Base-by-base conservation (phyloP, 2,888 invertebrate genomes). In the Cataglyphis rosenhaueri region DNA sequence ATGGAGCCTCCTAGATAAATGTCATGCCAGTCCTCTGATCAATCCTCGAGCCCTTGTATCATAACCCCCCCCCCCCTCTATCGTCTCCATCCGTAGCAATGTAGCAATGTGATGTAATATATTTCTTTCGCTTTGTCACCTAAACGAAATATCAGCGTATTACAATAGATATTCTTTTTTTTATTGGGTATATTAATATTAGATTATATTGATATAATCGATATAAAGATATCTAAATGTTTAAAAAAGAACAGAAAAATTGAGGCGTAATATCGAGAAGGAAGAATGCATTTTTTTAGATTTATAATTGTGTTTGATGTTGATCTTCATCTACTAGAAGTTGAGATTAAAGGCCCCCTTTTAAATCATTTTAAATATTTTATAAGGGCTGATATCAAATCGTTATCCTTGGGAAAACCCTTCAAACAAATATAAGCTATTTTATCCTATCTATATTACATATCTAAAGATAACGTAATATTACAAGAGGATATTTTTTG, bases 1-100 rank as follows among this genome's bases (percentile, higher is more conserved):
- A 85, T 79, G 81, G 84, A 86, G 84, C 83, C 84, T 73, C 70
- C 82, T 84, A 86, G 90, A 92, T 91, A 90, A 92, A 92, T 91
- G 90, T 87, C 82, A 88, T 86, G 87, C 83, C 91, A 87, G 81
- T 71, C 82, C 70, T 79, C 86, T 89, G 90, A 92, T 92, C 92
- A 91, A 92, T 92, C 87, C 88, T 61, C 76, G 52, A 74, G 84
- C 44, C 65, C 59, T 78, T 62, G 71, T 70, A 57, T 68, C 59
- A 59, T 62, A 68, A 52, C 21, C 21, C 21, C 21, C 21, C 21
- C 21, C 10, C 41, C 10, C 32, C 6, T 18, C 44, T 35, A 48
- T 55, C 35, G 32, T 55, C 79, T 41, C 62, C 29, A 55, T 38
- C 48, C 38, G 25, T 25, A 6, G 29, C 57, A 18, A 76, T 52